Base-by-base conservation (phyloP, 2,113 vertebrate species). In the Mus spicilegus region DNA sequence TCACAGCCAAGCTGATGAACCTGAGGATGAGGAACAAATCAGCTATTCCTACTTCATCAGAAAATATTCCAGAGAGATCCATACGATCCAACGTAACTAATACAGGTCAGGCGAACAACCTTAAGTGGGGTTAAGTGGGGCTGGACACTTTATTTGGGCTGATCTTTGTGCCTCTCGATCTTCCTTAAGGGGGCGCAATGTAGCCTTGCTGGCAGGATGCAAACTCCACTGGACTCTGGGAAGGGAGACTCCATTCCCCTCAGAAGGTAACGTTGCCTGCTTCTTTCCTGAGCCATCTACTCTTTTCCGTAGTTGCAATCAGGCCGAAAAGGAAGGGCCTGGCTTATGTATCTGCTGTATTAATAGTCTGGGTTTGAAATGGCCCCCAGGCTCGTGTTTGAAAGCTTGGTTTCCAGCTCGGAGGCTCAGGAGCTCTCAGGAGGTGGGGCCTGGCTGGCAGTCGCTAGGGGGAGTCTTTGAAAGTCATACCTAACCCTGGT, bases 1-100 rank as follows among this genome's bases (percentile, higher is more conserved):
- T 99, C 99, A 97, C 99, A 99, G 70, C 99, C 99, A 93, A 99
- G 99, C 54, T 99, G 99, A 97, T 99, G 99, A 94, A 99, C 99
- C 99, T 99, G 96, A 95, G 92, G 49, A 96, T 7, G 96, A 0
- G 92, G 63, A 96, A 8, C 78, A 96, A 90, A 92, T 39, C n/a
- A 95, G 63, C 84, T 70, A 92, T 69, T 92, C 30, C 24, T 16
- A 14, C 19, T 87, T 87, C 72, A 51, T 39, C 39, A 85, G 81
- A 80, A 51, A 75, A 72, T 85, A 39, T 90, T 87, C 61, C 30
- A 81, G 42, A n/a, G 42, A 77, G 93, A 92, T 54, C 65, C 7
- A 89, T 28, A 61, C 11, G 42, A 72, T 58, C 14, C 26, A 87
- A 56, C 8, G 51, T 56, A 70, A 72, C 10, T 11, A 69, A 81